Evolutionary conservation across 2,888 invertebrate species (phyloP), one percentile per base, ranked within the genome.

Genomic region (Drosophila putrida): DNA sequence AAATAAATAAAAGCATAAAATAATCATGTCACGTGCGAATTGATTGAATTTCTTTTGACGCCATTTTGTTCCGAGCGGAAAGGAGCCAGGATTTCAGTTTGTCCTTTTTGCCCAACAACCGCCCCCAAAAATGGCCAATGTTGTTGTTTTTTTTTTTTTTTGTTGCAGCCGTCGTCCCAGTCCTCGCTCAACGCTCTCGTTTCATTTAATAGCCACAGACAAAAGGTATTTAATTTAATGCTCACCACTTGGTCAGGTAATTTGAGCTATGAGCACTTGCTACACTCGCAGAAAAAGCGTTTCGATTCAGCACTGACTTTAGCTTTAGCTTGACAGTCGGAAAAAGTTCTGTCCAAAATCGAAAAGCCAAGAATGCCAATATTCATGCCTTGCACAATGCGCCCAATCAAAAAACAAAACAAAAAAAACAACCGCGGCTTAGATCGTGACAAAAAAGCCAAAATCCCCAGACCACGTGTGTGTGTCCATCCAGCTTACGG

Each of bases 21-120:
- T 88, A 90, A 90, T 90, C 91, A 88, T 84, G 85, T 90, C 91
- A 90, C 90, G 91, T 90, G 82, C 83, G 82, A 89, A 85, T 84
- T 90, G 90, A 90, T 89, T 90, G 87, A 83, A 90, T 90, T 89
- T 82, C 71, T 68, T 70, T 71, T 60, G 71, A 74, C 70, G 72
- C 78, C 75, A 88, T 85, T 88, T 87, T 79, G 80, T 76, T 65
- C 44, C 49, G 69, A 39, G 20, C 59, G 49, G 51, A 66, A 59
- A 47, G 60, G 28, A 53, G 36, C 33, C 41, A 41, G 36, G 20
- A 35, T 15, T 15, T 51, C 51, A 38, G 41, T 50, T 61, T 50
- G 72, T 55, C 67, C 59, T 46, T 68, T 62, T 35, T 35, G 27
- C 25, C 20, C 15, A 41, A n/a, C 33, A 6, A 4, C 31, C 28